Evolutionary conservation across 1,140 invertebrate genomes (phyloP).

Genomic region (Nilaparvata lugens): DNA sequence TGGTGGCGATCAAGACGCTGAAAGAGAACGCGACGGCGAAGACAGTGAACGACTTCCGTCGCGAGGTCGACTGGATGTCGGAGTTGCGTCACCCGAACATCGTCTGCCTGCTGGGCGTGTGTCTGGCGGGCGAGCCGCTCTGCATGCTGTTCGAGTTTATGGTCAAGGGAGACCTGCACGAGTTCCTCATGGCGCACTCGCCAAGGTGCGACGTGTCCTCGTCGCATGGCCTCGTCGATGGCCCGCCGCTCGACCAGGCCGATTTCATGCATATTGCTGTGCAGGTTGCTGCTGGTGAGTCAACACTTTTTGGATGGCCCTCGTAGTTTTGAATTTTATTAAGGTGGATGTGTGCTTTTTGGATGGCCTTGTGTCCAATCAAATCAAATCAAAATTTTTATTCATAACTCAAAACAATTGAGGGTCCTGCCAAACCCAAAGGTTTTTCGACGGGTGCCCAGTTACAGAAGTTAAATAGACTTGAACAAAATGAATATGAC

Average conservation of each 20-base stretch:
- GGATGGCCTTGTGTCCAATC: too few species aligned
- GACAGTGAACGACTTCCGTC: constrained; percentile 82
- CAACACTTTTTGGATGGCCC: not conserved
- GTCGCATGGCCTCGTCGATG: constrained; percentile 47
- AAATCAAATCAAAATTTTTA: too few species aligned
- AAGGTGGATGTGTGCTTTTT: too few species aligned
- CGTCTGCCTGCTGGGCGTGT: constrained; percentile 87
- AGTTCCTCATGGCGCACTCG: constrained; percentile 84
- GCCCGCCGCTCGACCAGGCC: constrained; percentile 61
- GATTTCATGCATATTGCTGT: constrained; percentile 77
- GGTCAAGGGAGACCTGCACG: constrained; percentile 89
- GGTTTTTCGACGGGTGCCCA: too few species aligned
- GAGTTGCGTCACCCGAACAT: constrained; percentile 93
- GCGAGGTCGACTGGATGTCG: constrained; percentile 84
- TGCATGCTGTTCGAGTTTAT: constrained; percentile 97
- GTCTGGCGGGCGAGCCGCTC: constrained; percentile 81
- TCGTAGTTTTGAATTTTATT: not conserved
- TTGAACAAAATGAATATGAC: too few species aligned
- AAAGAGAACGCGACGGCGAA: constrained; percentile 89
- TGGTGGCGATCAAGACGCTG: constrained; percentile 88
- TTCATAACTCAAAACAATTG: too few species aligned
- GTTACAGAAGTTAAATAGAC: too few species aligned
- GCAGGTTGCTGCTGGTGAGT: constrained; percentile 76
- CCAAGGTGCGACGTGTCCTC: constrained; percentile 53
- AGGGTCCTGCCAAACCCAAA: too few species aligned